Evolutionary conservation across 1,140 invertebrate species (phyloP).

Genomic region (Nomia melanderi): DNA sequence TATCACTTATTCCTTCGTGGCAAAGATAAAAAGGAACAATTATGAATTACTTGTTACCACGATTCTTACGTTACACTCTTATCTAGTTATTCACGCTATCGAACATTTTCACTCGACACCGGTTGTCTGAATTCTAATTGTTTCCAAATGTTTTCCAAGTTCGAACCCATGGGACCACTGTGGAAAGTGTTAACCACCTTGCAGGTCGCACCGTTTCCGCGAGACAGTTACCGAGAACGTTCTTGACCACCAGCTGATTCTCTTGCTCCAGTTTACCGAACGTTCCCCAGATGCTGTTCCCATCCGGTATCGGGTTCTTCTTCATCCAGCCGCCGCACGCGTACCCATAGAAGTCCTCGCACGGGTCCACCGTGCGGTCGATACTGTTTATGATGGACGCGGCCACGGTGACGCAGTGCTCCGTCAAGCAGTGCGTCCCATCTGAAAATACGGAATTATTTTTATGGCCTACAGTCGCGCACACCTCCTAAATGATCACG

Average conservation of each 20-base stretch:
- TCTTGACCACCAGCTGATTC: conserved; percentile 96
- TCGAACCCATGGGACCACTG: too few species aligned
- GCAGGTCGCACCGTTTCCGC: not conserved
- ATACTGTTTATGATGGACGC: conserved; percentile 92
- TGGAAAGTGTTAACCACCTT: too few species aligned
- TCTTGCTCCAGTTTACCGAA: conserved; percentile 96
- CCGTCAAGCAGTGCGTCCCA: conserved; percentile 86
- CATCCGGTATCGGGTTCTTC: conserved; percentile 94
- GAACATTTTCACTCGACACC: too few species aligned
- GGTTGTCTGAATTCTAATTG: too few species aligned
- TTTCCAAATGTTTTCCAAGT: too few species aligned
- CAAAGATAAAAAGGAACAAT: too few species aligned
- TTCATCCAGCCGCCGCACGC: conserved; percentile 96
- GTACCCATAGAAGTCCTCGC: conserved; percentile 97
- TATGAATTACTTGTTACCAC: too few species aligned
- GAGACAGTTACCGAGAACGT: conserved; percentile 87
- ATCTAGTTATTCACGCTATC: too few species aligned
- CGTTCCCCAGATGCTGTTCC: conserved; percentile 97
- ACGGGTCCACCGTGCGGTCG: conserved; percentile 90
- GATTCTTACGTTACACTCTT: too few species aligned
- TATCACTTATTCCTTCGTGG: too few species aligned
- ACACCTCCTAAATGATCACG: too few species aligned
- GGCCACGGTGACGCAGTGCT: conserved; percentile 92
- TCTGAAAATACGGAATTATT: conserved; percentile 62
- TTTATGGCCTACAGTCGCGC: too few species aligned